Percentiles rank a stretch among this genome's conserved stretches.
Evolutionary conservation across 2,888 invertebrate genomes (phyloP).

Genomic region (Synanthedon myopaeformis): DNA sequence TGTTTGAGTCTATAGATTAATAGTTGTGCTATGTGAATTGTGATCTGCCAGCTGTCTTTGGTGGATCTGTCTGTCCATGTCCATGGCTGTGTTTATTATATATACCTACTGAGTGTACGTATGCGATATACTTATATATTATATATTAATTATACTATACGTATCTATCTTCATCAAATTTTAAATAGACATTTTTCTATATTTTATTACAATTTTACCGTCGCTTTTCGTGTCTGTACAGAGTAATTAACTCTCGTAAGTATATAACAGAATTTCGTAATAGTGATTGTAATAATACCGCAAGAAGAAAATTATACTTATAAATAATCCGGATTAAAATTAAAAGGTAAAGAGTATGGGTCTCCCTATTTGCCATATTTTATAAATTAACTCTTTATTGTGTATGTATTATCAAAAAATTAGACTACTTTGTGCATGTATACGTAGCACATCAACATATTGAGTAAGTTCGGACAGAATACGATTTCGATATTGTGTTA

Average conservation of each 20-base stretch:
- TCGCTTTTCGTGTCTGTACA: not conserved
- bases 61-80: not conserved
- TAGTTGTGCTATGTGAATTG: not conserved
- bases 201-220: not conserved
- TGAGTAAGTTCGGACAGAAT: conserved; percentile 6
- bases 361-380: conserved; percentile 57
- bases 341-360: conserved; percentile 28
- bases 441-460: conserved; percentile 13
- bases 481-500: conserved; percentile 16
- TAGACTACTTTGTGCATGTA: conserved; percentile 15
- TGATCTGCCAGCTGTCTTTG: not conserved
- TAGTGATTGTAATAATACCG: not conserved
- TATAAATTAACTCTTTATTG: conserved; percentile 48
- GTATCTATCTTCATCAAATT: too few species aligned
- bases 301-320: conserved; percentile 9
- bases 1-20: too few species aligned
- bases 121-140: too few species aligned
- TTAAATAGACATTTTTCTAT: too few species aligned
- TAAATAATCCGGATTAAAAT: conserved; percentile 29
- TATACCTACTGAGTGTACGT: too few species aligned
- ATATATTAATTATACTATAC: too few species aligned
- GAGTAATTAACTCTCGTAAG: not conserved
- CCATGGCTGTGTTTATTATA: too few species aligned
- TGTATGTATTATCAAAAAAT: conserved; percentile 20
- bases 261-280: not conserved